Evolutionary conservation across 2,797 vertebrate genomes (phyloP), one percentile per base, ranked within the genome.

Genomic region (Knipowitschia caucasica): DNA sequence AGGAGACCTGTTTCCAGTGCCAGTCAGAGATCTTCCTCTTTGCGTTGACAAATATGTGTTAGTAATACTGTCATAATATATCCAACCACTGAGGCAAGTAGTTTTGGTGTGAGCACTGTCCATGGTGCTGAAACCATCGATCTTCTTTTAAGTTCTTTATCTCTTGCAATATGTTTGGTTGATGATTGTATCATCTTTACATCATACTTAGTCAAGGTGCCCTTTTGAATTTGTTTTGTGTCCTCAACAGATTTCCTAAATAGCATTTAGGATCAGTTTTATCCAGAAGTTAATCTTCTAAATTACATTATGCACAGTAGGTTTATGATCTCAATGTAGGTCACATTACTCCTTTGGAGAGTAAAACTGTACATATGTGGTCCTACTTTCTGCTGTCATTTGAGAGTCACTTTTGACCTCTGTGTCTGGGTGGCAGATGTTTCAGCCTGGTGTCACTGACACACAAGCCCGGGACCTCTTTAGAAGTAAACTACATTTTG

Each of bases 61-160:
- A 30, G 4, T 46, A 46, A 25, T 33, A 14, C n/a, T 31, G 30
- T 21, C 1, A 7, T n/a, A n/a, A n/a, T n/a, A n/a, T 14, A 33
- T n/a, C 12, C 17, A 21, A 33, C 15, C 8, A 20, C 6, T 15
- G 3, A 25, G 23, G 1, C 21, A 9, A 34, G 14, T 4, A n/a
- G 24, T 23, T 25, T 45, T 31, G 11, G 1, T 17, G 9, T 49
- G 10, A 18, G 6, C 71, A 57, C 81, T 88, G 75, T 86, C 82
- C 80, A 5, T 80, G 81, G 84, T 85, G 34, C 86, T 86, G 80
- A 84, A 84, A 60, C 24, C 1, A 12, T 45, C 15, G 20, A 25
- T 23, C 17, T 24, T 27, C 29, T 52, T 17, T 52, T 42, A 2
- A 6, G 11, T 42, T 23, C 8, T 21, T 20, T 11, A 7, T 38